Conservation (phyloP, 1,140 invertebrate species). For the Sinonovacula constricta region DNA sequence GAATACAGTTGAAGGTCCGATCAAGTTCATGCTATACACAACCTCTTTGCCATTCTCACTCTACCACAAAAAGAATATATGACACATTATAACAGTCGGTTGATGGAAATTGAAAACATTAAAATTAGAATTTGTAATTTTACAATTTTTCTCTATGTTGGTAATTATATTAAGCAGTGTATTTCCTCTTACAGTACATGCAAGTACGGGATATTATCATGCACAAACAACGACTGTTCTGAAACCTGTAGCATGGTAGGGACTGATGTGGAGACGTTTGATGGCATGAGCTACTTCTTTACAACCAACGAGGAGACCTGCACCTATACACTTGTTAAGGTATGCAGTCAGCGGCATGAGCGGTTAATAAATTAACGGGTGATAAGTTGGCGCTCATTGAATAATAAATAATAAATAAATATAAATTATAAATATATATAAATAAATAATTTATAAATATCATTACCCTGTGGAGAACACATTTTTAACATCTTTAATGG, state of each 20-base stretch:
- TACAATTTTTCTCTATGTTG: conserved; percentile 15
- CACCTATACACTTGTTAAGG: conserved; percentile 48
- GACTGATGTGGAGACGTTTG: conserved; percentile 53
- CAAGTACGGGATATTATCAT: conserved; percentile 74
- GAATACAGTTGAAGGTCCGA: no score
- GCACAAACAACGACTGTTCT: conserved; percentile 76
- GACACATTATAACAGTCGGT: neutral
- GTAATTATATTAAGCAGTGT: neutral
- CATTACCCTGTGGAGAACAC: no score
- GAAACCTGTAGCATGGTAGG: conserved; percentile 84
- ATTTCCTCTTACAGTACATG: conserved; percentile 80
- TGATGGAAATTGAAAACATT: neutral
- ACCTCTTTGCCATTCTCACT: no score
- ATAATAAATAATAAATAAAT: no score
- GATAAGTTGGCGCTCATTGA: no score
- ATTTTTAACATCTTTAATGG: no score
- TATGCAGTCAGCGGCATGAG: no score
- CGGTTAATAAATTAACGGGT: no score
- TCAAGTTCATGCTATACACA: no score
- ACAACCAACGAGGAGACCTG: conserved; percentile 73
- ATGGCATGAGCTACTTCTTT: conserved; percentile 47
- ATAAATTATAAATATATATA: no score
- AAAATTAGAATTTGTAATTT: conserved; percentile 5
- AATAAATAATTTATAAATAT: no score
- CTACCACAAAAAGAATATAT: no score